phyloP scores from a whole-genome alignment of 2,797 vertebrate genomes.

The Scolopax rusticola region DNA sequence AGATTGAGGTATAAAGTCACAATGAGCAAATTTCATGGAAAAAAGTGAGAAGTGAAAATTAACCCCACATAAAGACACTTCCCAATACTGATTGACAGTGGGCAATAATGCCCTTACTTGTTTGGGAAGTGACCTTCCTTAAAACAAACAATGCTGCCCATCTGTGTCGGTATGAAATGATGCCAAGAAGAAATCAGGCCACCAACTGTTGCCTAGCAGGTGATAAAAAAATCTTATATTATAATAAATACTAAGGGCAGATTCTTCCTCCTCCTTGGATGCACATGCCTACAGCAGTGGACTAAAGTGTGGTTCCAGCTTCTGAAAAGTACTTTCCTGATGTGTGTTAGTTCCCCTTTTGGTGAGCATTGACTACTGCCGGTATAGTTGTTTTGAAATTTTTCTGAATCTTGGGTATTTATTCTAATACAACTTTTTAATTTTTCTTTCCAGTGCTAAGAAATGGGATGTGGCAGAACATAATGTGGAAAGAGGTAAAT shows the following conservation, averaged over 20 bases:
- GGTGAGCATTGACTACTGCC: neutral
- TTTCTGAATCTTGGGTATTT: neutral
- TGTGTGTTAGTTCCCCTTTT: neutral
- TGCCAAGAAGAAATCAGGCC: neutral
- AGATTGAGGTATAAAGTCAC: neutral
- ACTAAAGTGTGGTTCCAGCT: neutral
- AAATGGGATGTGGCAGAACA: slow-evolving; percentile 93
- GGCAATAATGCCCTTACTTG: neutral
- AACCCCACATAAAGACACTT: neutral
- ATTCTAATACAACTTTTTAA: neutral
- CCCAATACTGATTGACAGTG: neutral
- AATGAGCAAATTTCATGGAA: neutral
- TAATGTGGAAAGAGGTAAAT: slow-evolving; percentile 98
- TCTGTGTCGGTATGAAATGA: neutral
- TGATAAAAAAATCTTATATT: neutral
- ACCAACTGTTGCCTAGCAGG: neutral
- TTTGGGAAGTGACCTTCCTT: neutral
- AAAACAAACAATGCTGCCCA: neutral
- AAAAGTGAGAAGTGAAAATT: neutral
- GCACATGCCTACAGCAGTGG: neutral
- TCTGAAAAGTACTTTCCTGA: neutral
- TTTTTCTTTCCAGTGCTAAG: slow-evolving; percentile 89
- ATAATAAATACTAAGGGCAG: neutral
- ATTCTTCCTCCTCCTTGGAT: neutral
- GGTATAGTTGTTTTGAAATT: neutral